Percentiles rank a stretch among this genome's conserved stretches.
Conservation (phyloP, 1,140 invertebrate species). For the Zaprionus gabonicus region DNA sequence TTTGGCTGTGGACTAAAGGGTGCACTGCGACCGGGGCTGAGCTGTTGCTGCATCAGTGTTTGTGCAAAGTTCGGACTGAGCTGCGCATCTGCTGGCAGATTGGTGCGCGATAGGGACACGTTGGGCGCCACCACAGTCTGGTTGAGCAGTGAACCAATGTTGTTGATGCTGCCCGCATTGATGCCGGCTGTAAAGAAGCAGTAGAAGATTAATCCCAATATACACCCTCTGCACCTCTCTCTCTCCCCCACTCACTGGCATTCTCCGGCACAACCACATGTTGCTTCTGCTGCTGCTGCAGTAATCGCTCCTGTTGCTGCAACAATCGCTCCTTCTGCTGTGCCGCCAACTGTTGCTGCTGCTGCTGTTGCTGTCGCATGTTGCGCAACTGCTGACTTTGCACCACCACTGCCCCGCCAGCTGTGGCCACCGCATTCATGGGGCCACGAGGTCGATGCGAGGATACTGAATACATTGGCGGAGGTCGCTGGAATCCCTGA, state of each 20-base stretch:
- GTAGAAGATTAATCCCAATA: background rate
- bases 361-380: slow-evolving; percentile 72
- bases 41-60: slow-evolving; percentile 80
- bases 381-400: slow-evolving; percentile 82
- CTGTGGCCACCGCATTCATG: slow-evolving; percentile 79
- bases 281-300: slow-evolving; percentile 90
- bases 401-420: slow-evolving; percentile 65
- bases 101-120: slow-evolving; percentile 89
- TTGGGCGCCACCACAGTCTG: slow-evolving; percentile 91
- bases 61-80: slow-evolving; percentile 88
- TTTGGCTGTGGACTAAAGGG: slow-evolving; percentile 82
- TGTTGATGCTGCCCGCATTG: slow-evolving; percentile 88
- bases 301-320: slow-evolving; percentile 86
- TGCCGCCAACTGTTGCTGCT: slow-evolving; percentile 74
- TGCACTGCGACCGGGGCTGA: slow-evolving; percentile 80
- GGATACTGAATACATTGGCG: slow-evolving; percentile 70
- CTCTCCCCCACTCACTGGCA: slow-evolving; percentile 83
- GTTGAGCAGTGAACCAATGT: slow-evolving; percentile 91
- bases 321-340: slow-evolving; percentile 86
- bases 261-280: slow-evolving; percentile 89
- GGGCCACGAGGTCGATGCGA: slow-evolving; percentile 61
- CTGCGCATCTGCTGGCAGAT: slow-evolving; percentile 89
- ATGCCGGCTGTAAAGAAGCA: slow-evolving; percentile 83
- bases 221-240: background rate
- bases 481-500: slow-evolving; percentile 78